Base-by-base conservation (phyloP, 2,888 invertebrate species). In the Eupithecia exiguata region DNA sequence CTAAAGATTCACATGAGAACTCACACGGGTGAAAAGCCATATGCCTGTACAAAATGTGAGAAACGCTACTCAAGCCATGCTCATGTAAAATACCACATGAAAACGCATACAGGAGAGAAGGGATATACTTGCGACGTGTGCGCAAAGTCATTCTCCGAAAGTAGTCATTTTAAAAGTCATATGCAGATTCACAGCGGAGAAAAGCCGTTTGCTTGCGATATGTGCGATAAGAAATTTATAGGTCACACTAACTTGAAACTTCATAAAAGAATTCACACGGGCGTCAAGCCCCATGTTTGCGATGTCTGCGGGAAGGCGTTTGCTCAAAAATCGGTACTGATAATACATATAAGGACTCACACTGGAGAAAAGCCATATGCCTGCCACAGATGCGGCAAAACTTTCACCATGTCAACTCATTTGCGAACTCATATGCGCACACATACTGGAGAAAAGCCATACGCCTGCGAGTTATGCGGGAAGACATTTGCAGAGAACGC, bases 21-120 rank as follows among this genome's bases (percentile, higher is more conserved):
- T 1, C 77, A 77, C 35, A 77, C 77, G 0, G 77, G 77, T 0
- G 77, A 77, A 38, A 72, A 74, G 7, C 77, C 77, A 4, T 77
- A 70, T 36, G 69, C 68, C 2, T 76, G 75, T 66, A 70, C 18
- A 7, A 72, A 76, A 73, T 76, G 75, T n/a, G 75, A 68, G 18
- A 76, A 76, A 43, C 14, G 65, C 6, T 76, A 69, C 69, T 73
- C 75, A 5, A 70, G 69, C n/a, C 46, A 71, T 9, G 72, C 73
- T 62, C 75, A 73, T 38, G 61, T 76, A 3, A 76, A 69, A 61
- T 76, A 76, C 21, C 75, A 76, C n/a, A 76, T 73, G 70, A 76
- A 70, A 38, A 69, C 30, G 1, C 75, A 76, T 40, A 69, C 65
- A 5, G 75, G 75, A 14, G 70, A 71, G 40, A 76, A 76, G 12